Base-by-base conservation (phyloP, 2,888 invertebrate genomes). In the Ornithoptera alexandrae region DNA sequence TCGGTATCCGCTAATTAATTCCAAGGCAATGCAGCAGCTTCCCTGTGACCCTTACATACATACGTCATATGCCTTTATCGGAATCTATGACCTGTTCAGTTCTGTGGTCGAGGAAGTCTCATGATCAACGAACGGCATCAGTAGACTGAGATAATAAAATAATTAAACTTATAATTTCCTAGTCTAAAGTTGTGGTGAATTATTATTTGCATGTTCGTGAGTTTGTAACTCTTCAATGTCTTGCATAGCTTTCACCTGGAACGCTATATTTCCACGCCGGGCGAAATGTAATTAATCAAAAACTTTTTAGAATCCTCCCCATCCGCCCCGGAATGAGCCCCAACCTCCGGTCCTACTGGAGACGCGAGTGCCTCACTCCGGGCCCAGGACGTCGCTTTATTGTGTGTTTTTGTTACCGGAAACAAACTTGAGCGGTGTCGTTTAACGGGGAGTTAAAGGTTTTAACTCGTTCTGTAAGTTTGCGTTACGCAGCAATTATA, bases 201-300 rank as follows among this genome's bases (percentile, higher is more conserved):
- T 39, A 7, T 39, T 39, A 39, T 10, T 8, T 39, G 39, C 39
- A 39, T 39, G 39, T 62, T 59, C 42, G 15, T 71, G 68, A 56
- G 24, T 78, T 77, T 39, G 5, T 74, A 76, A 68, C 72, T 82
- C 86, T 84, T 74, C 65, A 72, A 68, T 67, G 74, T 73, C 76
- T 79, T 78, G 82, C 82, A 84, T 84, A 86, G 87, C 85, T 84
- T 87, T 81, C 79, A 85, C 86, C 84, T 83, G 88, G 85, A 86
- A 85, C 84, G 87, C 85, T 84, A 87, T 89, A 88, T 87, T 88
- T 88, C 89, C 84, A 82, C 83, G 81, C 81, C 81, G 82, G 84
- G 86, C 84, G 81, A 89, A 88, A 89, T 85, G 90, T 90, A 92
- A 92, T 92, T 92, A 91, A 91, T 92, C 92, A 92, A 91, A 92